Evolutionary conservation across 2,113 vertebrate genomes (phyloP), one percentile per base, ranked within the genome.

Genomic region (Tachycineta bicolor): DNA sequence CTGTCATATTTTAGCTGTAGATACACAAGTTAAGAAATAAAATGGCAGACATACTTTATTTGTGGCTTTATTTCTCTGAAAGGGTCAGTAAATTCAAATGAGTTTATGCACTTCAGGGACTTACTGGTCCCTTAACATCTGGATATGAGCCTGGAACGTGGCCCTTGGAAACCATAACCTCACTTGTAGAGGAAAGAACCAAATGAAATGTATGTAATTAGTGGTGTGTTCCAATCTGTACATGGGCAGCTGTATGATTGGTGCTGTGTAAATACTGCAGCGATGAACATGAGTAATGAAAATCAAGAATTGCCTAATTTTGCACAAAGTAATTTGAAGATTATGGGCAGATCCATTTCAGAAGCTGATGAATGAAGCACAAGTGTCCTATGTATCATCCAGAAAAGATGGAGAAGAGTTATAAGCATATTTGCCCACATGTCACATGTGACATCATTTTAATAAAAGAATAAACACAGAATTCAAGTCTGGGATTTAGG

Each of bases 81-180:
- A 87, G 74, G 44, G 70, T 87, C 52, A 28, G 44, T 94, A 81
- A 80, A 93, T 88, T 88, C 62, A 49, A 56, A 85, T 77, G 68
- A 60, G 37, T 67, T 93, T 82, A 8, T 59, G 52, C 28, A 71
- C 69, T 90, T 93, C 60, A 29, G 90, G 63, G 90, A 53, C 64
- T n/a, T 75, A 41, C 22, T 86, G 41, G 68, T 94, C 96, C 41
- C 90, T 56, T 41, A 96, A 90, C 92, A 96, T 92, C 90, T 96
- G 92, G 76, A 11, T 81, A 59, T 86, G 65, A 71, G 68, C 29
- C 60, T 93, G 71, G 55, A 93, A 89, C 43, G 43, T 49, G 71
- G 44, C 90, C 60, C 75, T 88, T 86, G 85, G n/a, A 90, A 95
- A 88, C 41, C 75, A 46, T 68, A 88, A 71, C 56, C 23, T 89